Evolutionary conservation across 2,888 invertebrate genomes (phyloP).

Genomic region (Lycocerus yunnanus): DNA sequence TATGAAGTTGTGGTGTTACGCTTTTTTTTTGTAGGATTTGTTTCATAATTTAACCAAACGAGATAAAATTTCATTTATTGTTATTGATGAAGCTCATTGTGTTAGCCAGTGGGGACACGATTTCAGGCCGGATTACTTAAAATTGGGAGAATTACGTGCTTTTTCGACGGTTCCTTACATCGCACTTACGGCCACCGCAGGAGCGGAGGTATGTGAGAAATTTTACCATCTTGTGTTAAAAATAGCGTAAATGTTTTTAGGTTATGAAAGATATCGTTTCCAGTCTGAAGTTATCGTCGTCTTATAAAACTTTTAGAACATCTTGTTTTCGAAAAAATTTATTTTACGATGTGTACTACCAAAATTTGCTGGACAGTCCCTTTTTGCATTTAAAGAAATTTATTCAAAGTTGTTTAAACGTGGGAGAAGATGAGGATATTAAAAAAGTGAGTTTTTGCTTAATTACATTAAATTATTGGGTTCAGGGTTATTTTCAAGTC

Average conservation of each 20-base stretch:
- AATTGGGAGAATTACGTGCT: conserved; percentile 73
- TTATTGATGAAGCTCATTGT: conserved; percentile 98
- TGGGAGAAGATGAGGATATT: conserved; percentile 56
- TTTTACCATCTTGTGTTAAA: neutral
- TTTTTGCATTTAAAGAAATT: conserved; percentile 79
- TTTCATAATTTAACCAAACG: conserved; percentile 72
- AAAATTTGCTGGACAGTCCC: conserved; percentile 78
- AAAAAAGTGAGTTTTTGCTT: conserved; percentile 34
- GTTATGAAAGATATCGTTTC: conserved; percentile 83
- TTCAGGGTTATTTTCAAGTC: too few species aligned
- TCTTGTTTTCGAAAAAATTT: conserved; percentile 92
- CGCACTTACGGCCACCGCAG: conserved; percentile 95
- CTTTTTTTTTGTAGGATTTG: conserved; percentile 57
- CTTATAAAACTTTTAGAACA: conserved; percentile 67
- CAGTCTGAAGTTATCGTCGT: conserved; percentile 64
- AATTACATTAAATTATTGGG: neutral
- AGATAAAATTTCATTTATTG: conserved; percentile 83
- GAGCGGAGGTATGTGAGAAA: conserved; percentile 58
- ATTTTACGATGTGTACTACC: conserved; percentile 91
- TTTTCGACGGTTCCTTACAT: conserved; percentile 80
- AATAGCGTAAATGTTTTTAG: conserved; percentile 50
- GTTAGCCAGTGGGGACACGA: conserved; percentile 99
- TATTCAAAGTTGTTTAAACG: conserved; percentile 68
- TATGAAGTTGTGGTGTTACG: neutral
- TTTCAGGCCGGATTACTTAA: conserved; percentile 93